Evolutionary conservation across 2,888 invertebrate species (phyloP).

Genomic region (Chymomyza procnemis): DNA sequence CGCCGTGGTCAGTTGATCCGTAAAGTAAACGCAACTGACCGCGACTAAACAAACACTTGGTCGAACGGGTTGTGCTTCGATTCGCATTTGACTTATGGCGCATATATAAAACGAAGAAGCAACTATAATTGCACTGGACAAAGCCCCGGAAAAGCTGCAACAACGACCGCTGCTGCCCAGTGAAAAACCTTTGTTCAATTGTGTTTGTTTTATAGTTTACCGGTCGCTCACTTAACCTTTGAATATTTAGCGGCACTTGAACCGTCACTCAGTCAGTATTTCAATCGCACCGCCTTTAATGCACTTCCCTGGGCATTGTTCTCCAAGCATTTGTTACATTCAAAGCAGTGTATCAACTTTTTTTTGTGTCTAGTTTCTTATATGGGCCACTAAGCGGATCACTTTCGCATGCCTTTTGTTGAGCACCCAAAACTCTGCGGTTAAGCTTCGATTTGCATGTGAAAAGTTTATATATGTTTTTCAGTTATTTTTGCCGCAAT

Average conservation of each 20-base stretch:
- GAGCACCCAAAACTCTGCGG: constrained; percentile 9
- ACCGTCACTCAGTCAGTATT: constrained; percentile 12
- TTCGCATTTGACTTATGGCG: constrained; percentile 61
- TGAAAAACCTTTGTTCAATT: constrained; percentile 32
- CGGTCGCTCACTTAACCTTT: constrained; percentile 59
- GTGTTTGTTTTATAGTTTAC: constrained; percentile 57
- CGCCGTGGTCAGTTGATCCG: constrained; percentile 28
- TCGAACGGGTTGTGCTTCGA: constrained; percentile 40
- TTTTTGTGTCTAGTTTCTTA: constrained; percentile 19
- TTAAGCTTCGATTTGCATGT: constrained; percentile 50
- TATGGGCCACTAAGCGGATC: constrained; percentile 53
- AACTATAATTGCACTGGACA: constrained; percentile 63
- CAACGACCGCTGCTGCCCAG: constrained; percentile 23
- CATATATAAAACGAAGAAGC: constrained; percentile 13
- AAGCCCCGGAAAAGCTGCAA: constrained; percentile 23
- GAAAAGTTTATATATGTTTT: constrained; percentile 13
- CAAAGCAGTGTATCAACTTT: constrained; percentile 34
- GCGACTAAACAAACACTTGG: constrained; percentile 66
- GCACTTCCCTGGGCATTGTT: constrained; percentile 44
- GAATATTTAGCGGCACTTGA: constrained; percentile 54
- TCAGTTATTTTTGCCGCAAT: constrained; percentile 40
- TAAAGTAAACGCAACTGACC: constrained; percentile 59
- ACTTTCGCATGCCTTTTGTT: constrained; percentile 33
- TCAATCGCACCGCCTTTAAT: constrained; percentile 39
- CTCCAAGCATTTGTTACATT: background rate